Percentiles rank a stretch among this genome's conserved stretches.
Conservation (phyloP, 2,797 vertebrate species). For the Hylomyscus alleni region DNA sequence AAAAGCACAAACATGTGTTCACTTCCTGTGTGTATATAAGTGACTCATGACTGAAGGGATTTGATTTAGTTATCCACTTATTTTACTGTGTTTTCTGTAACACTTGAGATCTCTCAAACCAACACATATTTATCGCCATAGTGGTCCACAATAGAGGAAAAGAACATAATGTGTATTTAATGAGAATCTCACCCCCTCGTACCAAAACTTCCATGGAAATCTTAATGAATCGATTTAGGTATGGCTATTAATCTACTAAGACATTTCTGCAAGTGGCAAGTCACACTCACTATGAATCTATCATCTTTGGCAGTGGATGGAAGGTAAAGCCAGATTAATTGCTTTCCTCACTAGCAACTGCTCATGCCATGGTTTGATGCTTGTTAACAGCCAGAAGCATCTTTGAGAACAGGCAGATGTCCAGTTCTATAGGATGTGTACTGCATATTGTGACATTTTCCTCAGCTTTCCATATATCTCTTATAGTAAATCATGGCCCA, state of each 20-base stretch:
- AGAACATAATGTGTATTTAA: not conserved
- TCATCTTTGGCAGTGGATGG: slow-evolving; percentile 20
- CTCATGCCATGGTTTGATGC: slow-evolving; percentile 50
- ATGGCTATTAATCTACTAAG: not conserved
- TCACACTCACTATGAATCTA: slow-evolving; percentile 22
- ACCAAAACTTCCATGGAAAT: not conserved
- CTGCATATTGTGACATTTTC: not conserved
- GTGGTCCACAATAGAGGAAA: not conserved
- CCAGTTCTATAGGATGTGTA: not conserved
- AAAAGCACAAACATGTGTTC: not conserved
- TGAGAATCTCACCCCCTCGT: not conserved
- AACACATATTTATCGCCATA: not conserved
- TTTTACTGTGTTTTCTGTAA: not conserved
- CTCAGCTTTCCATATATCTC: not conserved
- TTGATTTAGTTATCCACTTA: not conserved
- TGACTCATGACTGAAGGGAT: not conserved
- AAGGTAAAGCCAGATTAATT: slow-evolving; percentile 42
- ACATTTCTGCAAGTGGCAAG: slow-evolving; percentile 26
- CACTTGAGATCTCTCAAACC: not conserved
- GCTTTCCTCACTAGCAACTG: slow-evolving; percentile 65
- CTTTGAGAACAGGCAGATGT: slow-evolving; percentile 60
- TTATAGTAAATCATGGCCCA: not conserved
- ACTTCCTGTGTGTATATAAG: not conserved
- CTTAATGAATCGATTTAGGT: not conserved
- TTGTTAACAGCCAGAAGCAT: slow-evolving; percentile 63